Conservation (phyloP, 2,113 vertebrate species). For the Coptodon rendalli region DNA sequence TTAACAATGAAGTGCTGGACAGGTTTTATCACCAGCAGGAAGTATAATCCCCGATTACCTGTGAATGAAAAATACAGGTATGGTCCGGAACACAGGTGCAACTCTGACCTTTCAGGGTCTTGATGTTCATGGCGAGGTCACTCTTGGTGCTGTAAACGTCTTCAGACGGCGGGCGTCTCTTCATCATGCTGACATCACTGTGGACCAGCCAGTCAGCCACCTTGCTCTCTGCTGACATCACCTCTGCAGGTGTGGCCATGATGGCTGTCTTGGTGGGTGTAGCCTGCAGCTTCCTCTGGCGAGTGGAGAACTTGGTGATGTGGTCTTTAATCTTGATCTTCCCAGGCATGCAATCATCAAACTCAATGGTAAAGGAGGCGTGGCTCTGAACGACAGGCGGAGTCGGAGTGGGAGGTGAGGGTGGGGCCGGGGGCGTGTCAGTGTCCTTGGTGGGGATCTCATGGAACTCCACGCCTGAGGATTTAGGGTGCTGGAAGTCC, state of each 20-base stretch:
- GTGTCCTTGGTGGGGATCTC: conserved; percentile 87
- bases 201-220: conserved; percentile 97
- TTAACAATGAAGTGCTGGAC: background rate
- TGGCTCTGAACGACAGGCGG: conserved; percentile 88
- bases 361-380: conserved; percentile 98
- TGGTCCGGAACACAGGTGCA: background rate
- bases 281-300: conserved; percentile 75
- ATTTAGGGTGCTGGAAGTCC: conserved; percentile 76
- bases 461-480: conserved; percentile 70
- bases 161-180: conserved; percentile 72
- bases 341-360: conserved; percentile 87
- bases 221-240: conserved; percentile 86
- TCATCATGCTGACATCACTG: conserved; percentile 86
- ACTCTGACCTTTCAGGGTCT: conserved; percentile 82
- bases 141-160: conserved; percentile 94
- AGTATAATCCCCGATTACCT: background rate
- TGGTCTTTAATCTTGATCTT: conserved; percentile 98
- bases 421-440: conserved; percentile 24
- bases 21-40: background rate
- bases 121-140: conserved; percentile 83
- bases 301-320: conserved; percentile 90
- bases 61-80: background rate
- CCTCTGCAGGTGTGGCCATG: conserved; percentile 68
- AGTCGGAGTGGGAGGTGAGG: conserved; percentile 32
- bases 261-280: background rate